Base-by-base conservation (phyloP, 2,888 invertebrate genomes). In the Galeruca laticollis region DNA sequence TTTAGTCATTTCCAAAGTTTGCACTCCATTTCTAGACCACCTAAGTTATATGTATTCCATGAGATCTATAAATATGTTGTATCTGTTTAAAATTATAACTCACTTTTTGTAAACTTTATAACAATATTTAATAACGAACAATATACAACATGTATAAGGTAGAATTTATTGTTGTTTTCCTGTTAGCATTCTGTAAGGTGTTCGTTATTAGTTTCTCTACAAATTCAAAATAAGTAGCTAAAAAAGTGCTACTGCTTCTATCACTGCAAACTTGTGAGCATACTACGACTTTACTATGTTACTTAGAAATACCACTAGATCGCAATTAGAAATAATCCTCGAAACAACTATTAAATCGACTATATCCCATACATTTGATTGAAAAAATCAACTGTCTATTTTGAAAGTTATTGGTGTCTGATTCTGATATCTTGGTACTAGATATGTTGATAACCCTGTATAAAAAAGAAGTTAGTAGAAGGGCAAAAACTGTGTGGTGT, bases 251-350 rank as follows among this genome's bases (percentile, higher is more conserved):
- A 60, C 63, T 57, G 68, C 35, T 66, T 66, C 70, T 70, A 67
- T 61, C 59, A 59, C 79, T 80, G 78, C 76, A 77, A 75, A 77
- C 75, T 79, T 81, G 82, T 82, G 82, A 82, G 82, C 82, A 82
- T 79, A 79, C 80, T 80, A 81, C 80, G 76, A 79, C 60, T 75
- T 76, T 76, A 79, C 79, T 80, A 79, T 75, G 64, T 76, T 73
- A 75, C 74, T 75, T 77, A 77, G 62, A 73, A 72, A 66, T 75
- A 77, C 75, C 69, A 72, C 75, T 52, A 52, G n/a, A 52, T 26
- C 1, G 52, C 21, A 47, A 52, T 52, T 26, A 52, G 26, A 52
- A 52, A 52, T n/a, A 26, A 52, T 26, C 26, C 6, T 52, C 52
- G 52, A 26, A 52, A 26, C 52, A 52, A 26, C 9, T 47, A n/a